These are phyloP conservation scores for Euura lappo DNA, from an alignment of 1,140 invertebrate species.

Conservation along the genomic window DNA sequence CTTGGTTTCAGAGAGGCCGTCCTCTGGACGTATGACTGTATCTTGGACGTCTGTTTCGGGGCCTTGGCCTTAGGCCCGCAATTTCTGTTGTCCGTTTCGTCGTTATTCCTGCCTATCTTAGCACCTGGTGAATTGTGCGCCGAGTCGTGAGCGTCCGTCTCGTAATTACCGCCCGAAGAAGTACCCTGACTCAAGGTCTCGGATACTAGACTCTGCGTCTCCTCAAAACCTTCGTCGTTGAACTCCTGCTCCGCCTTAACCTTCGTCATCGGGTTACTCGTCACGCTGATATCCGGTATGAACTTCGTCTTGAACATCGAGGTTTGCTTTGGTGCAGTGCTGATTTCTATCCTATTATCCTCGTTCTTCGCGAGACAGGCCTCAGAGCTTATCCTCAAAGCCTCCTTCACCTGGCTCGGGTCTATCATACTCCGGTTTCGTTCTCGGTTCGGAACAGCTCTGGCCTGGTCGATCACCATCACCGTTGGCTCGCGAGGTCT, in stretches of 20 bases:
- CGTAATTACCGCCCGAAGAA: conserved; percentile 72
- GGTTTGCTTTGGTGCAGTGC: conserved; percentile 37
- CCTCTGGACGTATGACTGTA: conserved; percentile 22
- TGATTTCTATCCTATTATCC: background rate
- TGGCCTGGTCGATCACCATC: conserved; percentile 41
- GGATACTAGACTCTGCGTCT: conserved; percentile 84
- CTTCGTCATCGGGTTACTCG: conserved; percentile 43
- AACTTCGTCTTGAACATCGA: conserved; percentile 44
- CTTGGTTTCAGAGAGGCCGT: conserved; percentile 16
- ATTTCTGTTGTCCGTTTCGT: conserved; percentile 13
- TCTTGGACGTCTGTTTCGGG: conserved; percentile 19
- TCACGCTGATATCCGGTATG: conserved; percentile 55
- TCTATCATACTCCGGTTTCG: conserved; percentile 61
- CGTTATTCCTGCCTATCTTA: conserved; percentile 32
- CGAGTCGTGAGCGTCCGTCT: conserved; percentile 66
- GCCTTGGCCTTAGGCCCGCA: conserved; percentile 13
- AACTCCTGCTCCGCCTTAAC: conserved; percentile 68
- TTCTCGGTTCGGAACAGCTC: conserved; percentile 54
- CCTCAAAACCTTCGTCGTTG: conserved; percentile 90
- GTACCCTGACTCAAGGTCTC: conserved; percentile 83
- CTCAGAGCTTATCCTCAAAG: background rate
- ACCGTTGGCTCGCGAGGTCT: conserved; percentile 46
- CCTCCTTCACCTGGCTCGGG: conserved; percentile 52
- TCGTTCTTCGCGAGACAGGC: background rate
- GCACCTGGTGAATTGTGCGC: conserved; percentile 51